Evolutionary conservation across 2,797 vertebrate species (phyloP).

Genomic region (Chelon labrosus): DNA sequence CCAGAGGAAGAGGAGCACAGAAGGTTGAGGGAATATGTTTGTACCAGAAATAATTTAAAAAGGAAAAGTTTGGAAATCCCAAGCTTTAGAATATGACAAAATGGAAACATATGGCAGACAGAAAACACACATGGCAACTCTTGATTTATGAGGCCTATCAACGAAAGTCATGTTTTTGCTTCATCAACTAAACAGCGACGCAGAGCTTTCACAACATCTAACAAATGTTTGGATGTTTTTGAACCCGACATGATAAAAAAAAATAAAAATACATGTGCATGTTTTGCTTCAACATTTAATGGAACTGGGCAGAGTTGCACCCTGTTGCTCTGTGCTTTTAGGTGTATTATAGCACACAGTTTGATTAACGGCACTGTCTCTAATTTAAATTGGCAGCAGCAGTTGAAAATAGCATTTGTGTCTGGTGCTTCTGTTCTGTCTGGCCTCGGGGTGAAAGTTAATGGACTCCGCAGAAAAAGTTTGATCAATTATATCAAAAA

Average conservation of each 20-base stretch:
- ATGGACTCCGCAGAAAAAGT: conserved; percentile 74
- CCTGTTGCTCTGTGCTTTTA: conserved; percentile 49
- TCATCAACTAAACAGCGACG: conserved; percentile 44
- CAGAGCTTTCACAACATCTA: conserved; percentile 34
- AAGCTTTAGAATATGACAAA: conserved; percentile 4
- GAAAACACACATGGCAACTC: conserved; percentile 35
- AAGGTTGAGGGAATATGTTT: conserved; percentile 19
- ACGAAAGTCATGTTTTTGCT: conserved; percentile 50
- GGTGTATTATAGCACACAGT: conserved; percentile 52
- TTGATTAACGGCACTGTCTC: conserved; percentile 70
- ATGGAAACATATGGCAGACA: conserved; percentile 46
- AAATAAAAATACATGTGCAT: neutral
- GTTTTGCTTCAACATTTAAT: conserved; percentile 44
- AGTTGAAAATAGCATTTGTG: conserved; percentile 72
- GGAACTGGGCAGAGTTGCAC: conserved; percentile 37
- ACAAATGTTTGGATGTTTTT: conserved; percentile 44
- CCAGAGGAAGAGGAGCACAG: conserved; percentile 15
- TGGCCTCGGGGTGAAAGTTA: conserved; percentile 75
- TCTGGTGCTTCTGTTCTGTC: conserved; percentile 61
- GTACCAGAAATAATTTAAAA: conserved; percentile 4
- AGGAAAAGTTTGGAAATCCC: conserved; percentile 13
- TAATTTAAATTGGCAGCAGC: conserved; percentile 75
- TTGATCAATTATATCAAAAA: conserved; percentile 80
- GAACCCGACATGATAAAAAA: conserved; percentile 12
- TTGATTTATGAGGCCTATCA: conserved; percentile 68